Evolutionary conservation across 2,113 vertebrate species (phyloP).

Genomic region (Melanostigma gelatinosum): DNA sequence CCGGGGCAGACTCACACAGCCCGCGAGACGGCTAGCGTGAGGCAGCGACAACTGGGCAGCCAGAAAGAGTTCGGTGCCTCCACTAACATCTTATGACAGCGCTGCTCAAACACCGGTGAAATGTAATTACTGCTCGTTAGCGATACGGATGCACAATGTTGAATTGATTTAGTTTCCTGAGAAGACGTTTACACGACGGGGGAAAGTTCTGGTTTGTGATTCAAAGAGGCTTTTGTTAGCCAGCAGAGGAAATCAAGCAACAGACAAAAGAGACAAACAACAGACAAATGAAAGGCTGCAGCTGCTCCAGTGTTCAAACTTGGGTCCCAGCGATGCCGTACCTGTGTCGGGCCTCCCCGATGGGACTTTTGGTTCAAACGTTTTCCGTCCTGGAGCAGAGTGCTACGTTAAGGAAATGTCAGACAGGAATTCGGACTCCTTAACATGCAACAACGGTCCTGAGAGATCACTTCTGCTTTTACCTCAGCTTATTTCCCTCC

Average conservation of each 20-base stretch:
- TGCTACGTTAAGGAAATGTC: constrained; percentile 36
- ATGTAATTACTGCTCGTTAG: constrained; percentile 40
- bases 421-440: constrained; percentile 39
- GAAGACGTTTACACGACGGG: constrained; percentile 18
- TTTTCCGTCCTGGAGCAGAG: constrained; percentile 46
- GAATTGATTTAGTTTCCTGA: constrained; percentile 35
- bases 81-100: constrained; percentile 23
- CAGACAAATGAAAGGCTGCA: constrained; percentile 47
- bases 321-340: constrained; percentile 19
- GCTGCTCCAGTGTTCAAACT: constrained; percentile 50
- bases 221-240: constrained; percentile 40
- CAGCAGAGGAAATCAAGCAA: constrained; percentile 47
- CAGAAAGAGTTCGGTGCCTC: background rate
- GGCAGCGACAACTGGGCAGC: background rate
- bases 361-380: constrained; percentile 66
- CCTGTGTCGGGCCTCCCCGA: constrained; percentile 25
- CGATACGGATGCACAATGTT: constrained; percentile 19
- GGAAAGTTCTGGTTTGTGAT: constrained; percentile 34
- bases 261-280: constrained; percentile 29
- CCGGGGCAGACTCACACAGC: background rate
- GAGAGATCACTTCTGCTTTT: constrained; percentile 33
- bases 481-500: constrained; percentile 49
- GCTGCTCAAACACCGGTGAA: constrained; percentile 5
- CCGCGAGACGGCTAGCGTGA: background rate
- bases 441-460: constrained; percentile 35